Conservation (phyloP, 2,888 invertebrate species). For the Rhorus exstirpatorius region DNA sequence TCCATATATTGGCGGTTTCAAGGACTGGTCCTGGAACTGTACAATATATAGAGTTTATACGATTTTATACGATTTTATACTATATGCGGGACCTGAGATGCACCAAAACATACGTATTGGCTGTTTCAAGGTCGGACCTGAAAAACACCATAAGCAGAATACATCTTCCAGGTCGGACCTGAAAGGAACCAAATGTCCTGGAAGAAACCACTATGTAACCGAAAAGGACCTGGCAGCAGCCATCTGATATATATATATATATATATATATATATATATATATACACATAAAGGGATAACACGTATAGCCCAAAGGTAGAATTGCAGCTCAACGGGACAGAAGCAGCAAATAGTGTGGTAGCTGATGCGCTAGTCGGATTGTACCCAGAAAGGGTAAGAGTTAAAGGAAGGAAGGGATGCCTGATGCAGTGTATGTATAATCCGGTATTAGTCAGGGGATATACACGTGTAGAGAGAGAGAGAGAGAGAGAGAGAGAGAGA, state of each 20-base stretch:
- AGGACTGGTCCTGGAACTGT: no score
- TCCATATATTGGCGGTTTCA: no score
- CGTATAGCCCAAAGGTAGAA: conserved; percentile 24
- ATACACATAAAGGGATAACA: background rate
- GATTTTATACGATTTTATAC: no score
- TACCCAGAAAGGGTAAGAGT: conserved; percentile 14
- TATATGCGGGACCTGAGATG: no score
- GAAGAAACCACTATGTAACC: no score
- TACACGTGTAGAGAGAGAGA: conserved; percentile 4
- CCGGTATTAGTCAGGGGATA: conserved; percentile 55
- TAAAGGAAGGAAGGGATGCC: background rate
- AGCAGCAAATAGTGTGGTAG: conserved; percentile 43
- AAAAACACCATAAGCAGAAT: no score
- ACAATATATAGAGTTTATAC: no score
- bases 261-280: conserved; percentile 6
- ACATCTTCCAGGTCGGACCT: no score
- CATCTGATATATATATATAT: conserved; percentile 1
- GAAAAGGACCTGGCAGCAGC: no score
- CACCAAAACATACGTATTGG: no score
- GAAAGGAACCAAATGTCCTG: no score
- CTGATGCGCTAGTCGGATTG: conserved; percentile 36
- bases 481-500: background rate
- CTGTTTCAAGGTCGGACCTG: no score
- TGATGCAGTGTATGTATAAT: conserved; percentile 54
- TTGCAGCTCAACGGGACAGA: conserved; percentile 51